Evolutionary conservation across 2,113 vertebrate species (phyloP).

Genomic region (Lethenteron reissneri): DNA sequence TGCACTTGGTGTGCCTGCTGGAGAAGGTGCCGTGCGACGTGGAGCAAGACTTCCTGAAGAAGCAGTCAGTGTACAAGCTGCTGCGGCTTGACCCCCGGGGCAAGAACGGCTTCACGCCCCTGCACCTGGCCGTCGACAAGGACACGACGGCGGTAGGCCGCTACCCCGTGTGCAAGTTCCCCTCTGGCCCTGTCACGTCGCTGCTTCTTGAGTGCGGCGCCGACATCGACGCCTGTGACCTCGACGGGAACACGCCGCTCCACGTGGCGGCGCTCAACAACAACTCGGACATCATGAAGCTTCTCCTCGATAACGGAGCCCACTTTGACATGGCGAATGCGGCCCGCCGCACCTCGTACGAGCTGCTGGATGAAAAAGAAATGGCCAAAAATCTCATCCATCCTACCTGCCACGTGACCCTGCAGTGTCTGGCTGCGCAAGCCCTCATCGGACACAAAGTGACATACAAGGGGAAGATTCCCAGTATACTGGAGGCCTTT

Average conservation of each 20-base stretch:
- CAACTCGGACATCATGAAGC: slow-evolving; percentile 49
- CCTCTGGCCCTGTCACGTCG: slow-evolving; percentile 45
- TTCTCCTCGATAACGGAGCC: slow-evolving; percentile 50
- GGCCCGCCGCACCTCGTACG: slow-evolving; percentile 52
- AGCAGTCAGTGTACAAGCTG: slow-evolving; percentile 61
- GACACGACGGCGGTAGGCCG: slow-evolving; percentile 69
- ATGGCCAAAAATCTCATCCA: slow-evolving; percentile 44
- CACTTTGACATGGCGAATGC: slow-evolving; percentile 75
- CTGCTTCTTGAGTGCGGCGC: slow-evolving; percentile 67
- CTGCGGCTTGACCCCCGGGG: slow-evolving; percentile 61
- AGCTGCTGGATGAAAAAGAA: slow-evolving; percentile 61
- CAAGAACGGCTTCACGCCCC: slow-evolving; percentile 46
- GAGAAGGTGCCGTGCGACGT: slow-evolving; percentile 58
- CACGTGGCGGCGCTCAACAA: slow-evolving; percentile 52
- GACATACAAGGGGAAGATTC: slow-evolving; percentile 71
- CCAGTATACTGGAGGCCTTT: slow-evolving; percentile 75
- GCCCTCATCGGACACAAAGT: slow-evolving; percentile 66
- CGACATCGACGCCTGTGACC: slow-evolving; percentile 60
- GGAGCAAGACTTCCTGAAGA: slow-evolving; percentile 61
- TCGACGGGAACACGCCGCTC: slow-evolving; percentile 72
- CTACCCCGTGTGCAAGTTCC: slow-evolving; percentile 74
- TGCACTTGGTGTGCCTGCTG: slow-evolving; percentile 61
- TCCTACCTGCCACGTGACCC: slow-evolving; percentile 59
- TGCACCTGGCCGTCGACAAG: slow-evolving; percentile 77
- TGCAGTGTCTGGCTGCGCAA: slow-evolving; percentile 84